phyloP scores from a whole-genome alignment of 2,797 vertebrate genomes.

The Bufotes viridis region DNA sequence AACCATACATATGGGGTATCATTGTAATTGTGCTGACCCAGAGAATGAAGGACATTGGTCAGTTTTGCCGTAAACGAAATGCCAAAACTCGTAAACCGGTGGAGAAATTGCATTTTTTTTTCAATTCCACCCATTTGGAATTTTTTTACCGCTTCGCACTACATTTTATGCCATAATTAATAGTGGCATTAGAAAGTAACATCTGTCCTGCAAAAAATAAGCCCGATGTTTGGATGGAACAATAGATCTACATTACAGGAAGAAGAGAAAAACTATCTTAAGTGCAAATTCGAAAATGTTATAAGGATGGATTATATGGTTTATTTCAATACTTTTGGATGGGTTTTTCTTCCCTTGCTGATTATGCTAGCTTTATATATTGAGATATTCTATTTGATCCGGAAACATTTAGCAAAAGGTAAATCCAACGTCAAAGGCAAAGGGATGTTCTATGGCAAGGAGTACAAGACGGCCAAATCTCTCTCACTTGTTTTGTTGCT shows the following conservation, averaged over 20 bases:
- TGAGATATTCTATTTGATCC: conserved; percentile 85
- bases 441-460: conserved; percentile 82
- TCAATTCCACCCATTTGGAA: too few species aligned
- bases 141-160: too few species aligned
- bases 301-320: conserved; percentile 91
- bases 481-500: conserved; percentile 87
- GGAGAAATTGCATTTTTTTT: too few species aligned
- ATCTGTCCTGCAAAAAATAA: too few species aligned
- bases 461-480: conserved; percentile 88
- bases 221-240: conserved; percentile 87
- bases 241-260: neutral
- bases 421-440: conserved; percentile 66
- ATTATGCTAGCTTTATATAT: conserved; percentile 84
- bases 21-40: too few species aligned
- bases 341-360: conserved; percentile 83
- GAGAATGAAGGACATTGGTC: too few species aligned
- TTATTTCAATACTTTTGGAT: conserved; percentile 87
- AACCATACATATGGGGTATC: too few species aligned
- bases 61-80: too few species aligned
- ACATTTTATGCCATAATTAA: too few species aligned
- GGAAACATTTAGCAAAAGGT: conserved; percentile 78
- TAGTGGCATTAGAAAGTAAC: too few species aligned
- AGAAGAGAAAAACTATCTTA: conserved; percentile 52
- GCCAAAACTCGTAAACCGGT: too few species aligned
- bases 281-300: conserved; percentile 78